Percentiles rank a stretch among this genome's conserved stretches.
Conservation (phyloP, 2,113 vertebrate species). For the Cavia aperea region DNA sequence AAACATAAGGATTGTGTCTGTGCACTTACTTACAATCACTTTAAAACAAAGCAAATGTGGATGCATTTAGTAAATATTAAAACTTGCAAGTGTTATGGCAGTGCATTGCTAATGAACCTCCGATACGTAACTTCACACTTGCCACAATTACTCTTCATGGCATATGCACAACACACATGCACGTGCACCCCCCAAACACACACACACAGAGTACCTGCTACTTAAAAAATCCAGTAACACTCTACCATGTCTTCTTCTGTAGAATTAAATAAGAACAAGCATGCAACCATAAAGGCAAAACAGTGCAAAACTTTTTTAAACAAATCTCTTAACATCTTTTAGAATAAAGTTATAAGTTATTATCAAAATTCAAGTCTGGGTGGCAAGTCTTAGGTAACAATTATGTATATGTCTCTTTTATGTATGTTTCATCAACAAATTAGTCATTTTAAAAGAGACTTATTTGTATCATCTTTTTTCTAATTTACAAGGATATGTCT, state of each 20-base stretch:
- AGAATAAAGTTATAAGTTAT: conserved; percentile 20
- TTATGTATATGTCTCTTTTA: not conserved
- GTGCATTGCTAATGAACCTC: not conserved
- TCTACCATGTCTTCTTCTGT: not conserved
- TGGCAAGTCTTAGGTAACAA: not conserved
- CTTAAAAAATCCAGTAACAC: conserved; percentile 19
- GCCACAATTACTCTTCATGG: not conserved
- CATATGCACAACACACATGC: not conserved
- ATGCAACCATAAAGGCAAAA: conserved; percentile 9
- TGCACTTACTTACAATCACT: conserved; percentile 38
- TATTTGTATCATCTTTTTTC: conserved; percentile 1
- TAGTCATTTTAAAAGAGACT: not conserved
- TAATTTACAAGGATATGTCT: not conserved
- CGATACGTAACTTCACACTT: not conserved
- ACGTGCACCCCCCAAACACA: not conserved
- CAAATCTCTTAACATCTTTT: conserved; percentile 39
- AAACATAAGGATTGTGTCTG: conserved; percentile 11
- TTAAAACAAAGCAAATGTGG: conserved; percentile 40
- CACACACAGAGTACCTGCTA: not conserved
- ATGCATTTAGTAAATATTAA: conserved; percentile 42
- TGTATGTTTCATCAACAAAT: conserved; percentile 18
- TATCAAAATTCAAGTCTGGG: not conserved
- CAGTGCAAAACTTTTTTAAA: conserved; percentile 14
- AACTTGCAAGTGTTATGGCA: conserved; percentile 22
- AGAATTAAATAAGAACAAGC: not conserved